Conservation (phyloP, 2,888 invertebrate genomes). For the Netelia inedita region DNA sequence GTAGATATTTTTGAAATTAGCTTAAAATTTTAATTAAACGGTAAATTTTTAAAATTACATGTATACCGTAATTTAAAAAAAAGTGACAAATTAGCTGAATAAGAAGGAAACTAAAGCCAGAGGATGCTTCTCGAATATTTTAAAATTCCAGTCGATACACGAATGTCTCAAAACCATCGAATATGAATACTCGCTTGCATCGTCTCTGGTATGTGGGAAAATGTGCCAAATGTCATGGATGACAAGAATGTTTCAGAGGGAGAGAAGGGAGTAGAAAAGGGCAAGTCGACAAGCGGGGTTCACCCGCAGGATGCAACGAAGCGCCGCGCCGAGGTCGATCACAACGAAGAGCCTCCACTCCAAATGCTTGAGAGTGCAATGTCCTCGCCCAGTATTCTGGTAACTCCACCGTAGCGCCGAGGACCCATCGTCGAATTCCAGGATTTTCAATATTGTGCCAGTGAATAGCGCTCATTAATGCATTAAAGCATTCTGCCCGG, state of each 20-base stretch:
- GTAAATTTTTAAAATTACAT: too few species aligned
- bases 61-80: background rate
- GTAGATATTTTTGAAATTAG: too few species aligned
- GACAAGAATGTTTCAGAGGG: conserved; percentile 12
- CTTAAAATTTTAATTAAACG: too few species aligned
- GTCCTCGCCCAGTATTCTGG: conserved; percentile 55
- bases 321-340: conserved; percentile 47
- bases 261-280: conserved; percentile 64
- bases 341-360: conserved; percentile 44
- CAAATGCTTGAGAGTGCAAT: conserved; percentile 79
- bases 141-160: background rate
- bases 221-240: conserved; percentile 33
- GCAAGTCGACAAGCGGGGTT: conserved; percentile 24
- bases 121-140: background rate
- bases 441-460: conserved; percentile 82
- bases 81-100: background rate
- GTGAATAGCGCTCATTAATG: conserved; percentile 79
- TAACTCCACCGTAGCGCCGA: conserved; percentile 50
- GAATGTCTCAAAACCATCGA: background rate
- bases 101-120: background rate
- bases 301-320: conserved; percentile 60
- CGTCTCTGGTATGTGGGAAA: conserved; percentile 17
- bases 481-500: conserved; percentile 58
- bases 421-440: conserved; percentile 65
- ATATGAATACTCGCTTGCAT: background rate